phyloP scores from a whole-genome alignment of 2,888 invertebrate genomes.

The Eilema sororculum region DNA sequence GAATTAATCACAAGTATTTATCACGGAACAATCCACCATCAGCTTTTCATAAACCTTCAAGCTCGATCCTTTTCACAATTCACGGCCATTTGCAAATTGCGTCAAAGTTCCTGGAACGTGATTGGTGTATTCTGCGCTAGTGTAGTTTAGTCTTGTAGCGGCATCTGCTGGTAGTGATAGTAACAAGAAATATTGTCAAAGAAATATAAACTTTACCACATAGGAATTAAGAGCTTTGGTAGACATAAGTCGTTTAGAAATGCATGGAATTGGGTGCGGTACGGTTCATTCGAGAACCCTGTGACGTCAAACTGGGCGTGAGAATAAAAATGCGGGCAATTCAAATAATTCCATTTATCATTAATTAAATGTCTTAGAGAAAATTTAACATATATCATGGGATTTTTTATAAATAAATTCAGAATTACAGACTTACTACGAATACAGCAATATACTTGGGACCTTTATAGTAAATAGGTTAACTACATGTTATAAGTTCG shows the following conservation, averaged over 20 bases:
- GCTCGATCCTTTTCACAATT: slow-evolving; percentile 85
- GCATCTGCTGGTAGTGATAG: slow-evolving; percentile 62
- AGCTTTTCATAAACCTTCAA: slow-evolving; percentile 83
- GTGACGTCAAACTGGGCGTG: slow-evolving; percentile 88
- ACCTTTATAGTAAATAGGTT: not conserved
- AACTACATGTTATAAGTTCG: slow-evolving; percentile 19
- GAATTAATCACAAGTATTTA: slow-evolving; percentile 78
- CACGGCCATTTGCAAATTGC: slow-evolving; percentile 88
- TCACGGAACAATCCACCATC: slow-evolving; percentile 82
- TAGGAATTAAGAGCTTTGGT: slow-evolving; percentile 25
- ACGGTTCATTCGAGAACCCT: slow-evolving; percentile 79
- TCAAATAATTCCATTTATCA: slow-evolving; percentile 4
- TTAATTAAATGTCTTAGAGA: not conserved
- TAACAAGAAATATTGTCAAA: slow-evolving; percentile 56
- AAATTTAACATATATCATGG: not conserved
- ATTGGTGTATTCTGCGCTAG: slow-evolving; percentile 82
- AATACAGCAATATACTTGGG: not conserved
- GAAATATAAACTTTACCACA: slow-evolving; percentile 48
- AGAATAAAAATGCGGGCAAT: slow-evolving; percentile 67
- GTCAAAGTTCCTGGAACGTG: slow-evolving; percentile 82
- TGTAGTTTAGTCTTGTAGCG: slow-evolving; percentile 65
- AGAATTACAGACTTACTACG: not conserved
- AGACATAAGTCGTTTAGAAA: slow-evolving; percentile 61
- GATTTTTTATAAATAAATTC: not conserved
- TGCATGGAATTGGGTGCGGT: slow-evolving; percentile 81